Percentiles rank a stretch among this genome's conserved stretches.
Evolutionary conservation across 2,797 vertebrate genomes (phyloP).

Genomic region (Chloroceryle amazona): DNA sequence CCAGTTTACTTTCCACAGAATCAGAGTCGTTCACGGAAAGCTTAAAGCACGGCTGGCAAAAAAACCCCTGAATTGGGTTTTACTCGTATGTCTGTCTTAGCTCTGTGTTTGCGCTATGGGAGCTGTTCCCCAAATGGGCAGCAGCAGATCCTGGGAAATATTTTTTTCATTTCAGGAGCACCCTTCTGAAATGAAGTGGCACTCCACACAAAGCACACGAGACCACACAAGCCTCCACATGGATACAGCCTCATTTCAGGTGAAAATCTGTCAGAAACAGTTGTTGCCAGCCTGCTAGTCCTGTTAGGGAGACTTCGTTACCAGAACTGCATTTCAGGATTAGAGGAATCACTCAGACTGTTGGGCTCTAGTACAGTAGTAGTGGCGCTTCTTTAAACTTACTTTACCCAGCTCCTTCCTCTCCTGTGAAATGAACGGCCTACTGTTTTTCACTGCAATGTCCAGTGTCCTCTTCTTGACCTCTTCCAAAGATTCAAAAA

Average conservation of each 20-base stretch:
- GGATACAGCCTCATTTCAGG: background rate
- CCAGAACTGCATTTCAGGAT: background rate
- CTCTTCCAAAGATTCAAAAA: slow-evolving; percentile 87
- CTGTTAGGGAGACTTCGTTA: background rate
- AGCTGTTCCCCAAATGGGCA: fast-evolving
- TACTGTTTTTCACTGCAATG: slow-evolving; percentile 92
- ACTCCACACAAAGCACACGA: fast-evolving
- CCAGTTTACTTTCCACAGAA: background rate
- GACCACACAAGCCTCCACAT: background rate
- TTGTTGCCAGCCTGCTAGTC: background rate
- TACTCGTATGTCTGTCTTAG: background rate
- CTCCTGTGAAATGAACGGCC: slow-evolving; percentile 88
- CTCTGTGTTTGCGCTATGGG: fast-evolving
- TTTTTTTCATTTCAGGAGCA: background rate
- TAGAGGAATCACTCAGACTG: background rate
- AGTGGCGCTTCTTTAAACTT: background rate
- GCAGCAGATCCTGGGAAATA: background rate
- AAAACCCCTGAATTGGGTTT: background rate
- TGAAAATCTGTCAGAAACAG: background rate
- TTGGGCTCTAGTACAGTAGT: background rate
- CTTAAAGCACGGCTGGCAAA: background rate
- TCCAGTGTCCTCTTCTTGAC: slow-evolving; percentile 88
- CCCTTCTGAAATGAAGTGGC: background rate
- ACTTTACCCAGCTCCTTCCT: slow-evolving; percentile 95
- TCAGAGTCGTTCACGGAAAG: background rate